These are phyloP conservation scores for Aquatica leii DNA, from an alignment of 2,888 invertebrate genomes.

Conservation along the genomic window DNA sequence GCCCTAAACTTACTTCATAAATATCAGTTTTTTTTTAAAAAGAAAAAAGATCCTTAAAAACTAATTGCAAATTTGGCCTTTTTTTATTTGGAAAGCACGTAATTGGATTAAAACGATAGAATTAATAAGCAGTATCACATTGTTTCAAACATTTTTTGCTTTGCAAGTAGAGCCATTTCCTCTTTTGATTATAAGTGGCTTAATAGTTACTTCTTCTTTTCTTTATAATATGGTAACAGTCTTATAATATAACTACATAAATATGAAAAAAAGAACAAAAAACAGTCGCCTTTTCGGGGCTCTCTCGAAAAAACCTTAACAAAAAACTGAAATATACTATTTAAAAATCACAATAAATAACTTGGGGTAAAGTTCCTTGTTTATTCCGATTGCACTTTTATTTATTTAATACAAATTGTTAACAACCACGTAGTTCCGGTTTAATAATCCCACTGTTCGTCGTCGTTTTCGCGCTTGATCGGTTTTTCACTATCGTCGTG, in stretches of 20 bases:
- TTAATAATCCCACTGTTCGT: constrained; percentile 72
- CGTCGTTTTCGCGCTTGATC: constrained; percentile 68
- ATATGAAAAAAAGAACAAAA: constrained; percentile 50
- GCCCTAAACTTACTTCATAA: constrained; percentile 34
- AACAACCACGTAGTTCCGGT: constrained; percentile 31
- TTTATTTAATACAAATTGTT: constrained; percentile 33
- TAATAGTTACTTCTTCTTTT: constrained; percentile 51
- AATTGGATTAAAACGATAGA: constrained; percentile 48
- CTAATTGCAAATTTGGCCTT: constrained; percentile 56
- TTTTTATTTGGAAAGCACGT: constrained; percentile 53
- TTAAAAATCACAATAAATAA: constrained; percentile 57
- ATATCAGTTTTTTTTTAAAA: too few species aligned
- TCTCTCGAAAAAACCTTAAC: constrained; percentile 38
- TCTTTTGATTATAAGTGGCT: constrained; percentile 51
- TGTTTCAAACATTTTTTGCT: constrained; percentile 60
- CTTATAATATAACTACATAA: constrained; percentile 60
- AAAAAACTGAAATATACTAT: constrained; percentile 38
- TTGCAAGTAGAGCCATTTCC: constrained; percentile 55
- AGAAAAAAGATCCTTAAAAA: constrained; percentile 31
- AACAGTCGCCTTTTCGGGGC: constrained; percentile 40
- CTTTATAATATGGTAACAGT: constrained; percentile 61
- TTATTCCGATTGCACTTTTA: constrained; percentile 48
- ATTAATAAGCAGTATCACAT: constrained; percentile 60
- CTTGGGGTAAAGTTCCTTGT: constrained; percentile 51
- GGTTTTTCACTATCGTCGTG: constrained; percentile 60